Base-by-base conservation (phyloP, 2,888 invertebrate genomes). In the Mesorhabditis spiculigera region DNA sequence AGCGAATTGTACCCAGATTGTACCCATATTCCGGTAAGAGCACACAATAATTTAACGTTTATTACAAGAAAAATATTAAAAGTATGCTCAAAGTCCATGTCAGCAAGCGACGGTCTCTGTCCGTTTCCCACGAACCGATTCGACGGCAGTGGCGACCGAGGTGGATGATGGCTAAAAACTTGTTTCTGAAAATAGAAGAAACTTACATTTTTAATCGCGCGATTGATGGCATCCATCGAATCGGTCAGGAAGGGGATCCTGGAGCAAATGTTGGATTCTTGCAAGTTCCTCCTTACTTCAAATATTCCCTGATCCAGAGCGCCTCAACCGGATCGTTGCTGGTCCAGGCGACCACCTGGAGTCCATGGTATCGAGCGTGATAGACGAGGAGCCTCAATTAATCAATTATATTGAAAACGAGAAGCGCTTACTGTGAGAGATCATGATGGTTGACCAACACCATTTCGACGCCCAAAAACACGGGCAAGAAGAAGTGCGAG, bases 381-480 rank as follows among this genome's bases (percentile, higher is more conserved):
- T 65, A 44, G 13, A 74, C 69, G 4, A 70, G 13, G 13, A 73
- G 68, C 16, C 74, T 75, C 65, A 41, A 75, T 43, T 13, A 45
- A 10, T 43, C 16, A 13, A n/a, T 66, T 50, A n/a, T 13, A 43
- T 16, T 61, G 45, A 45, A 41, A 41, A 41, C 44, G 13, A 58
- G 43, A 65, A 65, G 13, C 8, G 64, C 74, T 63, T 8, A 76
- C 76, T 73, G 70, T 10, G 66, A 73, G 66, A 78, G 71, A 41
- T 76, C 68, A 44, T 67, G 68, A 69, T 74, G 73, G 70, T 75
- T 75, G 8, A 75, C 45, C 66, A 76, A 73, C 41, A 78, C 64
- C 65, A 76, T 76, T 65, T 78, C 78, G 45, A 75, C 78, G 6
- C 78, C 78, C 5, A 78, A 74, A 67, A 78, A 78, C 16, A 66